These are phyloP conservation scores for Orius insidiosus DNA, from an alignment of 1,140 invertebrate species.

Conservation along the genomic window DNA sequence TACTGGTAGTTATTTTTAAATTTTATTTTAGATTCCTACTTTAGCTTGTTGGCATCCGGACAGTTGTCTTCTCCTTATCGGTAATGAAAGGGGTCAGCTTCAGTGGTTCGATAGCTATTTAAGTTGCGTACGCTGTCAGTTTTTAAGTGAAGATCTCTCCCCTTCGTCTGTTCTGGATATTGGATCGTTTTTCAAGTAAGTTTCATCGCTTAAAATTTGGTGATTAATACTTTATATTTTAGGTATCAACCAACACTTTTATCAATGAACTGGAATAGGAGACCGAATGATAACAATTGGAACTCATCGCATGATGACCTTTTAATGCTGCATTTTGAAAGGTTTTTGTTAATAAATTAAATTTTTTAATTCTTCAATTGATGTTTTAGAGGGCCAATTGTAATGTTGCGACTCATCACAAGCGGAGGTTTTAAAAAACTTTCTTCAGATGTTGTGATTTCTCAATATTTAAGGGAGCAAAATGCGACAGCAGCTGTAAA, in stretches of 20 bases:
- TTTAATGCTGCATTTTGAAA: slow-evolving; percentile 40
- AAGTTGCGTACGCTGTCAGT: slow-evolving; percentile 44
- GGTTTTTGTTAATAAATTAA: slow-evolving; percentile 23
- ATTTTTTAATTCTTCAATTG: slow-evolving; percentile 16
- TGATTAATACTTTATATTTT: no score
- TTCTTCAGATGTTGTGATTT: slow-evolving; percentile 37
- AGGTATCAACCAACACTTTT: slow-evolving; percentile 35
- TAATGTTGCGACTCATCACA: slow-evolving; percentile 28
- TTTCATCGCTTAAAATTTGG: background rate
- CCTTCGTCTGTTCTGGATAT: slow-evolving; percentile 45
- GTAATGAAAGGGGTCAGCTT: slow-evolving; percentile 52
- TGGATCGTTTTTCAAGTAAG: slow-evolving; percentile 46
- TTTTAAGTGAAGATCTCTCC: slow-evolving; percentile 45
- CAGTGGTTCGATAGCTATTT: slow-evolving; percentile 62
- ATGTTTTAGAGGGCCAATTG: slow-evolving; percentile 31
- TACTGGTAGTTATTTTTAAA: slow-evolving; percentile 4
- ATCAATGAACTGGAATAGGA: slow-evolving; percentile 37
- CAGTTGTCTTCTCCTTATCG: slow-evolving; percentile 45
- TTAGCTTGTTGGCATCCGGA: slow-evolving; percentile 52
- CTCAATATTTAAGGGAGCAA: slow-evolving; percentile 46
- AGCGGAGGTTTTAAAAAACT: slow-evolving; percentile 30
- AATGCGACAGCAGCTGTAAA: slow-evolving; percentile 45
- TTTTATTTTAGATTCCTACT: slow-evolving; percentile 39
- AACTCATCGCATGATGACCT: slow-evolving; percentile 24
- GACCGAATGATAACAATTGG: slow-evolving; percentile 31